A percentile compares a stretch with the other conserved stretches of the same genome.
These are phyloP conservation scores for Hormiphora californensis DNA, from an alignment of 37 sponge, comb jelly and placozoan genomes.

Conservation along the genomic window DNA sequence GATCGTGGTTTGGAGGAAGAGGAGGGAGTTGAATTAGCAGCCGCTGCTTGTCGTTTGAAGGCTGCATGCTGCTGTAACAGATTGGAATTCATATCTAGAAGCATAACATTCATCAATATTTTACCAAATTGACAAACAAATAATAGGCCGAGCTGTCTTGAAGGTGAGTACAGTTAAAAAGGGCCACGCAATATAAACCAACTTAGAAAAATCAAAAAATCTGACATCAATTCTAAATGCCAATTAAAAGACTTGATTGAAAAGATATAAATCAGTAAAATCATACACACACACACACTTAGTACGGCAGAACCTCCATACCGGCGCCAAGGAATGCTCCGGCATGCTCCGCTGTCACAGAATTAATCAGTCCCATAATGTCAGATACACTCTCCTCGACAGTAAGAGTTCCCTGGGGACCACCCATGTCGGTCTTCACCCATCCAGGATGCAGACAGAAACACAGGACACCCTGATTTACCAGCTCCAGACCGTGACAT, in stretches of 20 bases:
- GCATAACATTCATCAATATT: too few relatives aligned
- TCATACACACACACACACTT: background rate
- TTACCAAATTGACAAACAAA: too few relatives aligned
- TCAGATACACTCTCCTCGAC: background rate
- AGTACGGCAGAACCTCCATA: background rate
- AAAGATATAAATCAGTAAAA: background rate
- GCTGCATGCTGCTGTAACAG: slow-evolving; percentile 53
- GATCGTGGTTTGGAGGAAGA: background rate
- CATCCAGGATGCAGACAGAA: slow-evolving; percentile 18
- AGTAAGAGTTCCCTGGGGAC: background rate
- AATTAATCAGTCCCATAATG: background rate
- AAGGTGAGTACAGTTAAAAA: too few relatives aligned
- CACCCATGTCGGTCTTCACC: slow-evolving; percentile 47
- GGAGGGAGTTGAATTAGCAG: background rate
- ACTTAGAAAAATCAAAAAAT: too few relatives aligned
- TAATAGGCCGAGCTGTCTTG: too few relatives aligned
- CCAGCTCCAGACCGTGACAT: background rate
- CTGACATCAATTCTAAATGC: too few relatives aligned
- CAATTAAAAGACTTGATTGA: background rate
- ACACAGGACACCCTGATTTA: background rate
- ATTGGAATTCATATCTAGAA: slow-evolving; percentile 53
- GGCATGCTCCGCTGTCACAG: background rate
- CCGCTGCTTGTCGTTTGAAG: slow-evolving; percentile 30
- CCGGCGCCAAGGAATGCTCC: background rate
- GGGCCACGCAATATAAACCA: too few relatives aligned